phyloP scores from a whole-genome alignment of 2,888 invertebrate species.

The Latrodectus hesperus region DNA sequence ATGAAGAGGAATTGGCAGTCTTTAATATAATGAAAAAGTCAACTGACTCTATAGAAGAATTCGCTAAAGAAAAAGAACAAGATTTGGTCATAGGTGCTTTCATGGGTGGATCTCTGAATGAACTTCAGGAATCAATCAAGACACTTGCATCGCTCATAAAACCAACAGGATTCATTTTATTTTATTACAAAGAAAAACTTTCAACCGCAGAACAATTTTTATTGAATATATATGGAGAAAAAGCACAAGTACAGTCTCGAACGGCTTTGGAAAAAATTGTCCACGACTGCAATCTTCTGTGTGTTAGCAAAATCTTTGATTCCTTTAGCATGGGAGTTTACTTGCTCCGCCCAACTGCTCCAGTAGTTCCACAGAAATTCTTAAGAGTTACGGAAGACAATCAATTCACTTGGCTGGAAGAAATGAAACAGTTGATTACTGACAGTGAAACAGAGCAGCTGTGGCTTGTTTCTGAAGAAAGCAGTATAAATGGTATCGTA shows the following conservation, averaged over 20 bases:
- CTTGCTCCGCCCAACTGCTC: constrained; percentile 11
- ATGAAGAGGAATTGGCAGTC: constrained; percentile 2
- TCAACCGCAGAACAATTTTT: constrained; percentile 38
- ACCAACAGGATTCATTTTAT: neutral
- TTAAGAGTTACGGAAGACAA: constrained; percentile 32
- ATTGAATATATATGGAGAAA: constrained; percentile 4
- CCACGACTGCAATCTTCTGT: neutral
- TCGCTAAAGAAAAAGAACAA: constrained; percentile 9
- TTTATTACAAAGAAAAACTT: neutral
- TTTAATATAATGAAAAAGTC: neutral
- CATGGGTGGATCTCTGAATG: neutral
- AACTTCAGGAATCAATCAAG: neutral
- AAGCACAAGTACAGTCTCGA: constrained; percentile 9
- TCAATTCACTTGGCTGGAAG: constrained; percentile 83
- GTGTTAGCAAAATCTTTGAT: constrained; percentile 28
- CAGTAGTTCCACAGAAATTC: neutral
- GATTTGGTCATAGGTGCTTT: constrained; percentile 11
- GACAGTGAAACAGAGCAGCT: constrained; percentile 70
- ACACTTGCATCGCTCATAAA: neutral
- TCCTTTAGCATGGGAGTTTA: constrained; percentile 18
- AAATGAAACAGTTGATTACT: constrained; percentile 78
- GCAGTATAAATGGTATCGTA: constrained; percentile 75
- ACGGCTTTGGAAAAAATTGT: constrained; percentile 5
- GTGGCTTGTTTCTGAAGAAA: constrained; percentile 75
- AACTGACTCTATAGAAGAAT: neutral